phyloP scores from a whole-genome alignment of 2,113 vertebrate species.

The Saccopteryx leptura region DNA sequence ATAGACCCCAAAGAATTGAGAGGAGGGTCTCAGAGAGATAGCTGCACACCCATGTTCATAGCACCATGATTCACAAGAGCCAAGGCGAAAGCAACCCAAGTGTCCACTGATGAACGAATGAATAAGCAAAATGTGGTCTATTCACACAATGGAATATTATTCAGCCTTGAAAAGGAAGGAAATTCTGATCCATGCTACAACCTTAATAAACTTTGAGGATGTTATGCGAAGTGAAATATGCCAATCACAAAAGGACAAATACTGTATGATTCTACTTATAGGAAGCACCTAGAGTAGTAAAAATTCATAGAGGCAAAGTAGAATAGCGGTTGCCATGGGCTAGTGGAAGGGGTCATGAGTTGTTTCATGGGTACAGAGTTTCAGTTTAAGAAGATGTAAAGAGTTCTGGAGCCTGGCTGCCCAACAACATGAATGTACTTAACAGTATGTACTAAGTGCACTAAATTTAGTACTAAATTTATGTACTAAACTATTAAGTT shows the following conservation, averaged over 20 bases:
- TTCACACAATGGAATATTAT: not conserved
- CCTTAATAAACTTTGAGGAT: not conserved
- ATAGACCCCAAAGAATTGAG: not conserved
- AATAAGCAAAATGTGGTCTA: not conserved
- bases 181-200: not conserved
- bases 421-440: not conserved
- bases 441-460: not conserved
- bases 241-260: not conserved
- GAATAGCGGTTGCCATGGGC: not conserved
- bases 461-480: not conserved
- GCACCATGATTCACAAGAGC: not conserved
- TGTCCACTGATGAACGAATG: not conserved
- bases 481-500: not conserved
- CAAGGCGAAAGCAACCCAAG: not conserved
- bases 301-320: not conserved
- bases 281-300: not conserved
- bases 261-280: fast-evolving
- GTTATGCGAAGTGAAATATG: fast-evolving
- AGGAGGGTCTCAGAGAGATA: not conserved
- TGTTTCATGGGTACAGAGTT: not conserved
- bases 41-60: not conserved
- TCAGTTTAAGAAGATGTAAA: not conserved
- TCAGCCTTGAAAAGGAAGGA: not conserved
- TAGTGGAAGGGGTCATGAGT: fast-evolving
- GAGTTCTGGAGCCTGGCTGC: not conserved